phyloP scores from a whole-genome alignment of 1,140 invertebrate genomes.

The Drosophila novamexicana region DNA sequence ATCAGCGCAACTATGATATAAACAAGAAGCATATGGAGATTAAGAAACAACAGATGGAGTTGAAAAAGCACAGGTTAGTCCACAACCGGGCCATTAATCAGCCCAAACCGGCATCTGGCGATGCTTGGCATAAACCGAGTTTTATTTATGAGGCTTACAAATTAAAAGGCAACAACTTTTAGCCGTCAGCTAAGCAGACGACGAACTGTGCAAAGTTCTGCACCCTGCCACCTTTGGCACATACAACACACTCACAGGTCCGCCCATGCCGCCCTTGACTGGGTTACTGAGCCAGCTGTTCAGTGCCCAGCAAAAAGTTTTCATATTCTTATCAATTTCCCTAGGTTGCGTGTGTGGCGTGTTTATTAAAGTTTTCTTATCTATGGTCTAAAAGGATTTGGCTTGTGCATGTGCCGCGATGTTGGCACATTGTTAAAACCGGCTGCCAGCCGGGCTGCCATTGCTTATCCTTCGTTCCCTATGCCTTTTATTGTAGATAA shows the following conservation, averaged over 20 bases:
- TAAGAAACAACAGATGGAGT: slow-evolving; percentile 77
- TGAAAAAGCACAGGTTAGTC: slow-evolving; percentile 80
- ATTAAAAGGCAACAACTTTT: slow-evolving; percentile 72
- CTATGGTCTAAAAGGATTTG: slow-evolving; percentile 76
- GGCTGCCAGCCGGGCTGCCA: slow-evolving; percentile 36
- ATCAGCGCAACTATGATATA: slow-evolving; percentile 76
- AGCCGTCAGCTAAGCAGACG: slow-evolving; percentile 25
- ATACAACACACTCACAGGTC: neutral
- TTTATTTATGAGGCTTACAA: slow-evolving; percentile 70
- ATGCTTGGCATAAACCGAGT: slow-evolving; percentile 37
- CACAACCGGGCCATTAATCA: slow-evolving; percentile 53
- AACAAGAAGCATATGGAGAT: slow-evolving; percentile 72
- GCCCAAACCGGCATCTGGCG: neutral
- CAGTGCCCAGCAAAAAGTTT: slow-evolving; percentile 64
- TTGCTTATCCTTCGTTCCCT: slow-evolving; percentile 17
- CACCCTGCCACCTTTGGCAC: slow-evolving; percentile 3
- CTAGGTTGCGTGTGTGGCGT: slow-evolving; percentile 79
- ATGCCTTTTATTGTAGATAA: slow-evolving; percentile 63
- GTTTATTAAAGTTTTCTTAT: slow-evolving; percentile 81
- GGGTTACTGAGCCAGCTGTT: slow-evolving; percentile 30
- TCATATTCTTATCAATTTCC: slow-evolving; percentile 80
- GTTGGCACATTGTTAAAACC: slow-evolving; percentile 73
- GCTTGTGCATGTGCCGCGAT: slow-evolving; percentile 57
- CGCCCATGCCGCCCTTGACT: neutral
- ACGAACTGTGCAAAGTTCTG: slow-evolving; percentile 46